Conservation (phyloP, 2,797 vertebrate genomes). For the Parauchenoglanis ngamensis region DNA sequence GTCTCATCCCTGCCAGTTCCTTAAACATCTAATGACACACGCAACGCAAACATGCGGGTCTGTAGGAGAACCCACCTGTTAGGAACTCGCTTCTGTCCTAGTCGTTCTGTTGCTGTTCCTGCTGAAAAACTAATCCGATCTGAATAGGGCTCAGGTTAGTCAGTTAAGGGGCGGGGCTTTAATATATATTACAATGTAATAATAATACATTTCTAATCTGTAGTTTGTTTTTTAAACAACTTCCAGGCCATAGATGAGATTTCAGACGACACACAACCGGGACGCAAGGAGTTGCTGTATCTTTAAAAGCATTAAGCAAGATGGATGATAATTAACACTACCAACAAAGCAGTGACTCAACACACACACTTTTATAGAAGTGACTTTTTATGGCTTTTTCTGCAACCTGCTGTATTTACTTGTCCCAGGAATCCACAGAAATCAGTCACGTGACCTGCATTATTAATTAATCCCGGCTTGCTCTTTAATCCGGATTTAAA, state of each 20-base stretch:
- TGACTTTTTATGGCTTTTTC: neutral
- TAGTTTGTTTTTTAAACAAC: neutral
- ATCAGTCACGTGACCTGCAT: neutral
- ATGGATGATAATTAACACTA: neutral
- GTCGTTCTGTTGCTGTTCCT: neutral
- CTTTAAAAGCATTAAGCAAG: neutral
- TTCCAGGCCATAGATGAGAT: neutral
- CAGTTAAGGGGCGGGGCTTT: neutral
- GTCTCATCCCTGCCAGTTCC: neutral
- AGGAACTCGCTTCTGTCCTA: too few relatives aligned
- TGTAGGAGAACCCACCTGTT: neutral
- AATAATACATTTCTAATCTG: neutral
- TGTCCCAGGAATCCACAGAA: neutral
- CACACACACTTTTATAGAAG: neutral
- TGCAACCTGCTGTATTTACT: neutral
- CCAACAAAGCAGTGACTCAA: neutral
- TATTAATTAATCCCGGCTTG: neutral
- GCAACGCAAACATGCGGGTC: neutral
- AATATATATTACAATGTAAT: neutral
- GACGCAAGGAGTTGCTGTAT: neutral
- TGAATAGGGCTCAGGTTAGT: neutral
- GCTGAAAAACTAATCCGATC: neutral
- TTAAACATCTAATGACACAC: too few relatives aligned
- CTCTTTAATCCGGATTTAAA: slow-evolving; percentile 22
- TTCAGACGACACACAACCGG: too few relatives aligned